Evolutionary conservation across 2,888 invertebrate genomes (phyloP), one percentile per base, ranked within the genome.

Genomic region (Parnassius mnemosyne): DNA sequence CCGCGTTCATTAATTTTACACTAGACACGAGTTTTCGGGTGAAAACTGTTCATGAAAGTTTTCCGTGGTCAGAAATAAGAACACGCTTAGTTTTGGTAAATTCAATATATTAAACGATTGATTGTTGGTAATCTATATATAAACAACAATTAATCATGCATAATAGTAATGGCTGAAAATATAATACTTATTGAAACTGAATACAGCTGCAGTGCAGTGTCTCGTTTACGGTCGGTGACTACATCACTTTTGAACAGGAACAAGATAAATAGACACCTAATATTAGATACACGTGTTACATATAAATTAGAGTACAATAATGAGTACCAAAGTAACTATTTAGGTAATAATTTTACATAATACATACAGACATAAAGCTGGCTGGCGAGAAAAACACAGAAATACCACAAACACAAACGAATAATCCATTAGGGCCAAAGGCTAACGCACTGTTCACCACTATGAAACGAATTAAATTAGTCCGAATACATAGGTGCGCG

Each of bases 371-470:
- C 41, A n/a, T n/a, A 55, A 44, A n/a, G 50, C 44, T 44, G 13
- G 47, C 50, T 11, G 53, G 46, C 20, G 3, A 13, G 50, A 10
- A 34, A 53, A 53, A 49, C 42, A 56, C 16, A 51, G 16, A 61
- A 43, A 34, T 59, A 57, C 57, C 57, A 57, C 64, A 57, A 44
- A 34, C 60, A 64, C 64, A 49, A 49, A 49, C 49, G n/a, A 47
- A 53, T 43, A 60, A 60, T 60, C 60, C 56, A 63, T 57, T 58
- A 58, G 58, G 58, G 54, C 49, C 64, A 63, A 52, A 60, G 63
- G 58, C 55, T 60, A 62, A 61, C 61, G 66, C 76, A 78, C 77
- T 73, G 69, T 72, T 73, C 78, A 80, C 76, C 68, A 75, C 68
- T 67, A 73, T 68, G 67, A 68, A 66, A 59, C 64, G 68, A 68